Evolutionary conservation across 92 coral and sea anemone species (phyloP).

Genomic region (Montipora capitata): DNA sequence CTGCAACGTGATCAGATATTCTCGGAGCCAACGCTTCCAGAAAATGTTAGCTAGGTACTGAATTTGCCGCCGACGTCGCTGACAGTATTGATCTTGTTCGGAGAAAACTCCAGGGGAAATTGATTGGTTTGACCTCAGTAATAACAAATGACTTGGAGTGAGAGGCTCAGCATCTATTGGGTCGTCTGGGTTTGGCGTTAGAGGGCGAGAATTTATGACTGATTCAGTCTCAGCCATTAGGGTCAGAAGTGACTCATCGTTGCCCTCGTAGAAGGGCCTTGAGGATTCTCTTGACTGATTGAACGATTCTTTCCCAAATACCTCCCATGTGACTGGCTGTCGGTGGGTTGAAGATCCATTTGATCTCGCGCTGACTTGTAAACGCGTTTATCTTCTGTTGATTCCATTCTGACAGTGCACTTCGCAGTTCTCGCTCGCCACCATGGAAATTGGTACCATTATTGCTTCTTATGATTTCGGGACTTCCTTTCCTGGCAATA

Average conservation of each 20-base stretch:
- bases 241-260: neutral
- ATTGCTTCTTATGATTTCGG: neutral
- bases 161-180: neutral
- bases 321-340: neutral
- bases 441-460: neutral
- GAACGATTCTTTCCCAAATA: too few species aligned
- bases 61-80: too few species aligned
- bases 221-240: neutral
- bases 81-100: too few species aligned
- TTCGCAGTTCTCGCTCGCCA: neutral
- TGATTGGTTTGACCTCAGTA: too few species aligned
- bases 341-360: neutral
- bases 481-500: neutral
- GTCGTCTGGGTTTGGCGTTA: neutral
- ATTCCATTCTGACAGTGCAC: neutral
- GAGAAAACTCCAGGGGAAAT: too few species aligned
- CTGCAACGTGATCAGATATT: too few species aligned
- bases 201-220: neutral
- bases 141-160: neutral
- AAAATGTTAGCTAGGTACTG: too few species aligned
- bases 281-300: neutral
- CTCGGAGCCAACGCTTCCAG: too few species aligned
- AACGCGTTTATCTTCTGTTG: slow-evolving; percentile 20
- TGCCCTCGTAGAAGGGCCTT: neutral
- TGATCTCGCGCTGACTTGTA: neutral